Evolutionary conservation across 2,888 invertebrate species (phyloP), one percentile per base, ranked within the genome.

Genomic region (Drosophila prostipennis): DNA sequence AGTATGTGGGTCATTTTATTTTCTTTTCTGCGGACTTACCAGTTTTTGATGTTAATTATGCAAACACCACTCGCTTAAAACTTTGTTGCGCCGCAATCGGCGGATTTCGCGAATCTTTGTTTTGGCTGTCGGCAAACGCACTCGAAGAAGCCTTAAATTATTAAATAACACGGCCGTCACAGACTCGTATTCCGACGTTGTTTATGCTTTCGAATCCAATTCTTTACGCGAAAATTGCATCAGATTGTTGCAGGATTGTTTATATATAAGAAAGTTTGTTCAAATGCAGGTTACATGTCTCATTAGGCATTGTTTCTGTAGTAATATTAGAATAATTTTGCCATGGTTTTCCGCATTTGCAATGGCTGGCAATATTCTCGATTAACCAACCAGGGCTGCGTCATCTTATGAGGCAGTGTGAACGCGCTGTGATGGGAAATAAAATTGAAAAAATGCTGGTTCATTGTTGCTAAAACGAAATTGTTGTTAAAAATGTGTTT

Each of bases 101-200:
- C 16, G 6, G 11, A n/a, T 10, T 6, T 4, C 29, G 2, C 53
- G 54, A 32, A 40, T 32, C 46, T 51, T 54, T 37, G 29, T 37
- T 54, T 36, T 46, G 49, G n/a, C 37, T 67, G 37, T 42, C 49
- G 49, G 56, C 53, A 26, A 51, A 53, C 65, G 70, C 80, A 76
- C 87, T 70, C 78, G 74, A 67, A 61, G 67, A 67, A 72, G 56
- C 49, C 56, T 60, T 53, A 55, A 54, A 73, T 84, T 87, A 77
- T 81, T 87, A 78, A 87, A 84, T 81, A 87, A 81, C 80, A 83
- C 79, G 74, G 79, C 72, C 74, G 16, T 67, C 19, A 2, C 19
- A 19, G 19, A 19, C 19, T 37, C n/a, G n/a, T n/a, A 55, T 14
- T 34, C 36, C 36, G 43, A 42, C 40, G 42, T 51, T 73, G 52